Conservation (phyloP, 2,888 invertebrate genomes). For the Podabrus alpinus region DNA sequence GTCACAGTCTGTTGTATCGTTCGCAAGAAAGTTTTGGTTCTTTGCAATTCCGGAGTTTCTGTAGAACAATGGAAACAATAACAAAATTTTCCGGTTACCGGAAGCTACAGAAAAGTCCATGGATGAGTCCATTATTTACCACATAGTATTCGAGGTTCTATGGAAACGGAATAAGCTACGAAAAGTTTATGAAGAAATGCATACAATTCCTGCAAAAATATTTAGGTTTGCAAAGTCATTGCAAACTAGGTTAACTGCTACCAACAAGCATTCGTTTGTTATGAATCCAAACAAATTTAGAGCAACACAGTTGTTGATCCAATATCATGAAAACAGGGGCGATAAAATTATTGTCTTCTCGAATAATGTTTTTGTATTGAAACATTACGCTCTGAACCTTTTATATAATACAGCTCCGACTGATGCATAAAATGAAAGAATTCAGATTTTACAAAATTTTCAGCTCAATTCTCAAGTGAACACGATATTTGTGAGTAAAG, state of each 20-base stretch:
- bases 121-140: constrained; percentile 89
- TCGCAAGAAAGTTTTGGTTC: constrained; percentile 89
- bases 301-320: constrained; percentile 93
- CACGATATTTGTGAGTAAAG: constrained; percentile 99
- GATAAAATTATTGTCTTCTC: constrained; percentile 99
- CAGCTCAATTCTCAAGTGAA: constrained; percentile 97
- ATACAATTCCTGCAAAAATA: constrained; percentile 99
- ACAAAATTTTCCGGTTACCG: constrained; percentile 95
- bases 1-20: constrained; percentile 99
- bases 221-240: constrained; percentile 97
- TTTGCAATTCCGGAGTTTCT: constrained; percentile 98
- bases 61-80: constrained; percentile 99
- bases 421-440: constrained; percentile 90
- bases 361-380: constrained; percentile 97
- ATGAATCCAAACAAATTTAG: constrained; percentile 99
- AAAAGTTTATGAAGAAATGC: constrained; percentile 98
- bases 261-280: constrained; percentile 91
- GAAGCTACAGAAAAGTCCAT: constrained; percentile 98
- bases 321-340: constrained; percentile 88
- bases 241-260: constrained; percentile 97
- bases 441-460: constrained; percentile 98
- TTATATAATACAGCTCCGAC: constrained; percentile 99
- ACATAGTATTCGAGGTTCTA: constrained; percentile 98
- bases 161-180: constrained; percentile 99
- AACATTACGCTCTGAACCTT: constrained; percentile 97